phyloP scores from a whole-genome alignment of 2,797 vertebrate genomes.

The Melanotaenia parkinsoni region DNA sequence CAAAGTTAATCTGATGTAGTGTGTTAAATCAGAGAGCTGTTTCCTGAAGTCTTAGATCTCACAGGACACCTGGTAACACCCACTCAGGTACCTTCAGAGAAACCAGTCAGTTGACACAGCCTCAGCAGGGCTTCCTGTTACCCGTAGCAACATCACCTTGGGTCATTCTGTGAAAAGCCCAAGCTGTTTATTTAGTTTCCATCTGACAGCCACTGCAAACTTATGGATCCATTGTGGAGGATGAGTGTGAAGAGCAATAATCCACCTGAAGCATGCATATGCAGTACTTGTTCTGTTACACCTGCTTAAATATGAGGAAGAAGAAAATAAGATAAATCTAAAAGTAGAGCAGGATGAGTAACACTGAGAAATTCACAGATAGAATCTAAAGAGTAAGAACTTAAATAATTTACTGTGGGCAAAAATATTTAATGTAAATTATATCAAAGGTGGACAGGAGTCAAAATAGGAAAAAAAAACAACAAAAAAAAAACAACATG shows the following conservation, averaged over 20 bases:
- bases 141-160: constrained; percentile 52
- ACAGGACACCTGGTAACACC: constrained; percentile 36
- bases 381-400: constrained; percentile 19
- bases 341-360: not conserved
- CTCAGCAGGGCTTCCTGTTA: constrained; percentile 32
- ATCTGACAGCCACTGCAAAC: constrained; percentile 27
- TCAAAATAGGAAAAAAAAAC: not conserved
- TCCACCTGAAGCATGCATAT: not conserved
- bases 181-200: constrained; percentile 26
- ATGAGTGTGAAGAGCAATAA: constrained; percentile 29
- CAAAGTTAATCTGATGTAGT: not conserved
- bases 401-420: constrained; percentile 40
- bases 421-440: constrained; percentile 10
- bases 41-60: constrained; percentile 30
- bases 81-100: constrained; percentile 41
- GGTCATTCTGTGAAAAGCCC: constrained; percentile 35
- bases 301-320: not conserved
- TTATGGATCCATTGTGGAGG: constrained; percentile 21
- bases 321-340: not conserved
- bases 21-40: constrained; percentile 5
- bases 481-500: not conserved
- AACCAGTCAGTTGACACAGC: constrained; percentile 16
- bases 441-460: constrained; percentile 12
- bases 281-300: not conserved
- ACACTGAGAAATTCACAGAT: not conserved